Conservation (phyloP, 2,888 invertebrate genomes). For the Cordilura impudica region DNA sequence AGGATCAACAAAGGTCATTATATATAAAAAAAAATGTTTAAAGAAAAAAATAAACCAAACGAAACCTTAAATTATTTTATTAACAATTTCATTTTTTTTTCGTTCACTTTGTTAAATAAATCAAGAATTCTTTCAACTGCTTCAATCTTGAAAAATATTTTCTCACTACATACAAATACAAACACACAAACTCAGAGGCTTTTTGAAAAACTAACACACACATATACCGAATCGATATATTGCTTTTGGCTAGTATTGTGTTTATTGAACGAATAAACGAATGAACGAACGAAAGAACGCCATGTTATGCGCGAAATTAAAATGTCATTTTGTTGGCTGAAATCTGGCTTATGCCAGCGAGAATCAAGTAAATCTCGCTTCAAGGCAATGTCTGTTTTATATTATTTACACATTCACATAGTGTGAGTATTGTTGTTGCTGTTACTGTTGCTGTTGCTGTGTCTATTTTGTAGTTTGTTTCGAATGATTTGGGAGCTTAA, state of each 20-base stretch:
- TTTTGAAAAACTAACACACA: background rate
- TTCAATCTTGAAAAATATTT: background rate
- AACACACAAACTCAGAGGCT: background rate
- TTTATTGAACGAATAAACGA: too few species aligned
- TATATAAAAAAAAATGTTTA: background rate
- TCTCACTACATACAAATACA: background rate
- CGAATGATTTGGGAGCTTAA: slow-evolving; percentile 6
- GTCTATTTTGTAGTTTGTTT: background rate
- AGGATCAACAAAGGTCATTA: slow-evolving; percentile 33
- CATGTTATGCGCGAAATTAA: slow-evolving; percentile 63
- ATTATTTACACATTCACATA: slow-evolving; percentile 16
- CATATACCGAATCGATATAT: slow-evolving; percentile 48
- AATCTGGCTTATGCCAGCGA: slow-evolving; percentile 44
- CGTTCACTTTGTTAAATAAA: background rate
- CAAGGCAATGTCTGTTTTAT: slow-evolving; percentile 50
- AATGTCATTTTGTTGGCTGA: slow-evolving; percentile 58
- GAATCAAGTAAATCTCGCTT: slow-evolving; percentile 42
- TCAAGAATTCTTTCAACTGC: background rate
- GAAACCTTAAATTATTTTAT: background rate
- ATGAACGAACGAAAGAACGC: background rate
- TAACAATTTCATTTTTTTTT: background rate
- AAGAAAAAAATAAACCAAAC: too few species aligned
- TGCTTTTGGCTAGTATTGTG: slow-evolving; percentile 24
- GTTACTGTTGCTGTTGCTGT: background rate
- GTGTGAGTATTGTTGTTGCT: background rate